A percentile compares a stretch with the other conserved stretches of the same genome.
Evolutionary conservation across 2,113 vertebrate genomes (phyloP).

Genomic region (Actinemys pallida): DNA sequence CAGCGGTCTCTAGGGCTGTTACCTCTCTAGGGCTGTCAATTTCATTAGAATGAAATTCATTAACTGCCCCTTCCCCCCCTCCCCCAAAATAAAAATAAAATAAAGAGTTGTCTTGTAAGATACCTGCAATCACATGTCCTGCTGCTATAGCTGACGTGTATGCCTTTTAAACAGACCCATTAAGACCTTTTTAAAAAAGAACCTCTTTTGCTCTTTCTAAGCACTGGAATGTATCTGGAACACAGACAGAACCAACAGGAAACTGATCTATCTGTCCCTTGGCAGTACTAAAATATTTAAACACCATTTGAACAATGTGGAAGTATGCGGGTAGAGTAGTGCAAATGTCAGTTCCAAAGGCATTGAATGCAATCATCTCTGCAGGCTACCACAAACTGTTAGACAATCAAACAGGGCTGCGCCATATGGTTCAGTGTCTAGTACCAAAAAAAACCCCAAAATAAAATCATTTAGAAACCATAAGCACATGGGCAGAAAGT

Average conservation of each 20-base stretch:
- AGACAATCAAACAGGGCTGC: background rate
- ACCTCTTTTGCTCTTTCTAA: background rate
- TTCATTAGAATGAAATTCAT: slow-evolving; percentile 30
- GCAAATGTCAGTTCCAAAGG: slow-evolving; percentile 9
- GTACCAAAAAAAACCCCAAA: background rate
- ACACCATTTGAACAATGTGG: background rate
- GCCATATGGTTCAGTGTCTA: background rate
- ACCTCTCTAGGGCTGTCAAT: background rate
- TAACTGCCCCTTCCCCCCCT: background rate
- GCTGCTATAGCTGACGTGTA: background rate
- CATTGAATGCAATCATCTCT: slow-evolving; percentile 1
- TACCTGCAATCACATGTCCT: background rate
- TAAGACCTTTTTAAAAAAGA: slow-evolving; percentile 41
- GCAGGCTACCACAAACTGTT: slow-evolving; percentile 30
- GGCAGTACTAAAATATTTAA: slow-evolving; percentile 40
- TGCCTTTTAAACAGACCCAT: slow-evolving; percentile 9
- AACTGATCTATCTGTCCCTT: slow-evolving; percentile 5
- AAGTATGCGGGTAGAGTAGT: background rate
- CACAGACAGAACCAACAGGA: slow-evolving; percentile 16
- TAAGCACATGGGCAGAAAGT: accelerated
- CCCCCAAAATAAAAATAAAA: background rate
- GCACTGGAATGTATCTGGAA: background rate
- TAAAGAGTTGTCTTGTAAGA: background rate
- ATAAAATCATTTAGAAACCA: background rate
- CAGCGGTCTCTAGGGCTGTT: background rate